Base-by-base conservation (phyloP, 2,797 vertebrate species). In the Gila robusta region DNA sequence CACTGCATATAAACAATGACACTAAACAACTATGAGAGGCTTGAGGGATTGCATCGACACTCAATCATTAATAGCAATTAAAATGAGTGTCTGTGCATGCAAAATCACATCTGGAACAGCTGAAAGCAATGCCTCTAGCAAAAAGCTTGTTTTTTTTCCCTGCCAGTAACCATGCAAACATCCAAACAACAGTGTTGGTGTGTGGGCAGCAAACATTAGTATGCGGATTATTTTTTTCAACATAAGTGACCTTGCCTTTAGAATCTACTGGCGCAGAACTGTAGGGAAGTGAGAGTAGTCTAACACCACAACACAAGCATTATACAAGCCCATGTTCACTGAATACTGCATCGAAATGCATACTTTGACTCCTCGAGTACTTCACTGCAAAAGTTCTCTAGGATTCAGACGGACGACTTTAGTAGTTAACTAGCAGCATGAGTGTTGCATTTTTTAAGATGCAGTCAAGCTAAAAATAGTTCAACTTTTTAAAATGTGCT, bases 171-270 rank as follows among this genome's bases (percentile, higher is more conserved):
- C 44, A 28, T 41, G 77, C 83, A 86, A 81, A 86, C 67, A 73
- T 66, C 56, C 28, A 52, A 86, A 74, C 84, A 74, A 74, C 70
- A 64, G 17, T 37, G 72, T 52, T 7, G 17, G 44, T 86, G 70
- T 73, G 84, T 86, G 69, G 84, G 84, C 70, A 49, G 78, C 28
- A 80, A 79, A 56, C 78, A 85, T 86, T 80, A 81, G 79, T 72
- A 70, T 81, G 56, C 62, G 5, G 56, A 67, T 86, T 23, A 23
- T n/a, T 81, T 86, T 49, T 76, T 37, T 41, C 82, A 74, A 28
- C 73, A 66, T 10, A 76, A 74, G 28, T 74, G 81, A 83, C 71
- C 71, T 74, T 73, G 81, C 39, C 71, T 73, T 41, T 64, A 62
- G 26, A 83, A 64, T 32, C 54, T 73, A 82, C 52, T 71, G 37